phyloP scores from a whole-genome alignment of 2,113 vertebrate species.

The Periophthalmodon schlosseri region DNA sequence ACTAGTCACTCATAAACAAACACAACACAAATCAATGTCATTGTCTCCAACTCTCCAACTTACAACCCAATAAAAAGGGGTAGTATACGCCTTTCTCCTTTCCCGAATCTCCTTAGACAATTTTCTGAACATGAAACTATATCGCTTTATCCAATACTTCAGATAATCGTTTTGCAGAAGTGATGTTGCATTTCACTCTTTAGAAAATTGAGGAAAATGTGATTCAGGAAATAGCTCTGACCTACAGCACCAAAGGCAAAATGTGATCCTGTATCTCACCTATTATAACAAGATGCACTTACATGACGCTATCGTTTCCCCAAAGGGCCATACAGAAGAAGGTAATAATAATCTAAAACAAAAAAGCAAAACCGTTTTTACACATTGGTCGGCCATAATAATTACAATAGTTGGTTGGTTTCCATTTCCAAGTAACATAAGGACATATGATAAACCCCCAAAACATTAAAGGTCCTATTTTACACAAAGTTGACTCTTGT shows the following conservation, averaged over 20 bases:
- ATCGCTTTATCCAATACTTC: neutral
- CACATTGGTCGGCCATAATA: neutral
- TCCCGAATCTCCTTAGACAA: neutral
- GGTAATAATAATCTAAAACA: neutral
- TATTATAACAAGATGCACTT: constrained; percentile 36
- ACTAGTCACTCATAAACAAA: no score
- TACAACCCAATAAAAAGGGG: neutral
- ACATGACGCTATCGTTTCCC: constrained; percentile 37
- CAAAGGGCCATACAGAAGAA: neutral
- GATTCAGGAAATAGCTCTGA: neutral
- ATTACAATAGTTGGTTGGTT: neutral
- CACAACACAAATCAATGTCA: neutral
- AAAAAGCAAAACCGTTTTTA: neutral
- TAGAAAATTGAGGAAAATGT: neutral
- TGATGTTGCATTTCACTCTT: constrained; percentile 3
- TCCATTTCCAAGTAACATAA: neutral
- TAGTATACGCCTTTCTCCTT: constrained; percentile 24
- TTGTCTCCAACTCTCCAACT: neutral
- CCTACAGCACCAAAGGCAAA: constrained; percentile 10
- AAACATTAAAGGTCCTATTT: neutral
- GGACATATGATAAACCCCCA: no score
- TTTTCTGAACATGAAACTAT: neutral
- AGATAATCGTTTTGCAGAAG: constrained; percentile 2
- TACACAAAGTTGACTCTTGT: no score
- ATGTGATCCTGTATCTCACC: constrained; percentile 15